Base-by-base conservation (phyloP, 1,140 invertebrate species). In the Onthophagus taurus region DNA sequence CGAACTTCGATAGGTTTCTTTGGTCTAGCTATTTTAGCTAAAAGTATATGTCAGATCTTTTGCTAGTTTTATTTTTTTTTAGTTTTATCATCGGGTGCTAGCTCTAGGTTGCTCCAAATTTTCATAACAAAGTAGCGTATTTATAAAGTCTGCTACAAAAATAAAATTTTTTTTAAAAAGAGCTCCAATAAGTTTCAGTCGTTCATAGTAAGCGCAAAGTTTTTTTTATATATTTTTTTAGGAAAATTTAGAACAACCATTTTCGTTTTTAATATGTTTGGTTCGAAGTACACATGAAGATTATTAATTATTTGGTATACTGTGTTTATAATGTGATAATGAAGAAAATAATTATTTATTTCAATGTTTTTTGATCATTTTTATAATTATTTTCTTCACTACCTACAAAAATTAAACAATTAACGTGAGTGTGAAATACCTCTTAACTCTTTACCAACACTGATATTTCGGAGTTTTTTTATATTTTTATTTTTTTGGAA, bases 1-100 rank as follows among this genome's bases (percentile, higher is more conserved):
- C 30, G 23, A 57, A 54, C 57, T n/a, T 58, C 60, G 52, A 57
- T 56, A 57, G 12, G 51, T 52, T 57, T 61, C 59, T 63, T 63
- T 61, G 60, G 59, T 61, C 56, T 59, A 61, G 54, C 52, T 58
- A 58, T 50, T 50, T 33, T 21, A 43, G 29, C 31, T 31, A 43
- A 31, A 43, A 23, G 33, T 13, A 30, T 29, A 43, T 31, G 30
- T 43, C 29, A 33, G 41, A 31, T 41, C 31, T 42, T 35, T 19
- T 21, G 14, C 18, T 29, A 13, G 23, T 26, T 6, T n/a, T 7
- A 26, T 26, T 26, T 26, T 26, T 6, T 26, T 26, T n/a, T 7
- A 26, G n/a, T 7, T 26, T n/a, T n/a, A 7, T 26, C 23, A n/a
- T 26, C 23, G 6, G 6, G n/a, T 26, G 23, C n/a, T 26, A 26